Base-by-base conservation (phyloP, 2,888 invertebrate species). In the Stegana nigrithorax region DNA sequence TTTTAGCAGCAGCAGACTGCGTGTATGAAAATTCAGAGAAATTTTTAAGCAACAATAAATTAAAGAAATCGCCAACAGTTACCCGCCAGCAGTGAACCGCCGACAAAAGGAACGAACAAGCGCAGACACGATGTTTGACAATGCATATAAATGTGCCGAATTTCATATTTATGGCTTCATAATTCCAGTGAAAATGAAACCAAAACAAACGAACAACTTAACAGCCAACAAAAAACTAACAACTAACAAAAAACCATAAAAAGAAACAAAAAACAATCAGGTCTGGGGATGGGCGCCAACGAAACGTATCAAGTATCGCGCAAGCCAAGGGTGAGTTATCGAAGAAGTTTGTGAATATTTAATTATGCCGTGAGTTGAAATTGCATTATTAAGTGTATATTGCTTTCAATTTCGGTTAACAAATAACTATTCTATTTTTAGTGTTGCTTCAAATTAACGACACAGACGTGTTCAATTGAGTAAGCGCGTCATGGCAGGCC, bases 81-180 rank as follows among this genome's bases (percentile, higher is more conserved):
- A 59, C 10, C 64, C 66, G 70, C 63, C 60, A 64, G n/a, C n/a
- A n/a, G n/a, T 66, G 55, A n/a, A 60, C 61, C 55, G 62, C 61
- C 62, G 17, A 60, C 60, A 47, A 62, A 58, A 65, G 59, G 58
- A 45, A 67, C n/a, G n/a, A n/a, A n/a, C n/a, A n/a, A n/a, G n/a
- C n/a, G n/a, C n/a, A n/a, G n/a, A n/a, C n/a, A n/a, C 70, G 73
- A 78, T 71, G 73, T 80, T 79, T 79, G 80, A 81, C 79, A 77
- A 75, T 73, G 72, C 78, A 75, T 80, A 81, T 79, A 81, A 79
- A 81, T 79, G 81, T 80, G 75, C 78, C 74, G 73, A 74, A 78
- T 73, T 80, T 78, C 71, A 81, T 81, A 79, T 79, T 79, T 79
- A 79, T 79, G 78, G 78, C 78, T 79, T 80, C 81, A 79, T 79